Conservation (phyloP, 2,113 vertebrate species). For the Phylloscopus whistleri region DNA sequence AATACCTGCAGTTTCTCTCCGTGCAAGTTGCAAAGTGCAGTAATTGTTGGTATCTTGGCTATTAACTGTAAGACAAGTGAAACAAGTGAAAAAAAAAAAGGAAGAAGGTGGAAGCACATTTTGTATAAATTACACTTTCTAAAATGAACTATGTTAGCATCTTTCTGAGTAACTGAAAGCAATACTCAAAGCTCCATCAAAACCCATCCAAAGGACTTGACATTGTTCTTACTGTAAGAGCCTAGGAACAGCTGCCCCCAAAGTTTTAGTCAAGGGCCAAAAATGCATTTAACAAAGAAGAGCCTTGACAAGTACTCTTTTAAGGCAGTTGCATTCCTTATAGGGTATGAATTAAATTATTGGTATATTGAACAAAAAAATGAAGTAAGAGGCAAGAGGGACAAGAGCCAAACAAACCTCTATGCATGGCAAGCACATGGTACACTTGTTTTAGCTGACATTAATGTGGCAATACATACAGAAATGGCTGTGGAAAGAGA, state of each 20-base stretch:
- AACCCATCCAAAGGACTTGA: not conserved
- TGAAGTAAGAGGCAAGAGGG: not conserved
- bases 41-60: constrained; percentile 95
- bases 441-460: not conserved
- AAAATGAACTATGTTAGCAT: not conserved
- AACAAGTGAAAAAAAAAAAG: not conserved
- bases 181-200: not conserved
- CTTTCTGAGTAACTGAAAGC: not conserved
- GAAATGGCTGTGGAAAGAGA: not conserved
- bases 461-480: not conserved
- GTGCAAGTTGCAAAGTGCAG: constrained; percentile 96
- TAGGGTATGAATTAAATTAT: not conserved
- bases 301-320: not conserved
- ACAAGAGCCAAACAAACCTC: not conserved
- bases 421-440: rapidly evolving
- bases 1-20: constrained; percentile 98
- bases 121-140: not conserved
- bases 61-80: constrained; percentile 83
- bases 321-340: not conserved
- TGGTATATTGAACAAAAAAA: not conserved
- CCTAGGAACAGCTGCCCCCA: not conserved
- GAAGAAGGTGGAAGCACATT: not conserved
- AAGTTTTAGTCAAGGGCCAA: not conserved
- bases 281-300: not conserved
- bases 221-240: rapidly evolving